Base-by-base conservation (phyloP, 2,113 vertebrate genomes). In the Cyphomyrus plagiostoma region DNA sequence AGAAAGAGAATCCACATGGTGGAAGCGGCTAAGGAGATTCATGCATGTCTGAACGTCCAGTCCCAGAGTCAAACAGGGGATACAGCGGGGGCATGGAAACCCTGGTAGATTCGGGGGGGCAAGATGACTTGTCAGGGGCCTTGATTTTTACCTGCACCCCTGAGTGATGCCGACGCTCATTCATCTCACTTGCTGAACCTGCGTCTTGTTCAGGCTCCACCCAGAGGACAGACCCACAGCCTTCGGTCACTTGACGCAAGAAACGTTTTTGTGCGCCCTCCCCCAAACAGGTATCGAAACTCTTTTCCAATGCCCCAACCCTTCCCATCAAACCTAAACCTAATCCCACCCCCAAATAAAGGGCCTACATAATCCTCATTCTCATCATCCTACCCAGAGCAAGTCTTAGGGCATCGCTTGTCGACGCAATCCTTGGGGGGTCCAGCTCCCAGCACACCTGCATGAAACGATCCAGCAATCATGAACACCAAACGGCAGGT, bases 161-260 rank as follows among this genome's bases (percentile, higher is more conserved):
- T 4, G 11, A 10, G n/a, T 26, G 4, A n/a, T 26, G n/a, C n/a
- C 4, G 62, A 26, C 3, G 0, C n/a, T 30, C n/a, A 10, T 26
- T 66, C 62, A 11, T 9, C n/a, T 77, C 70, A 77, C 26, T 26
- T 74, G 26, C 30, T 21, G 35, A 30, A 5, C 26, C 66, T 74
- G 30, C 10, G 2, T 66, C 21, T 26, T 11, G 0, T 66, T 66
- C 10, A 2, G 21, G 2, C 13, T 23, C 11, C 66, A 13, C 70
- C 13, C 30, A 39, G 70, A 7, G 70, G 3, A 42, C 42, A 42
- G 42, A 42, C 42, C 42, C 70, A 35, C 4, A 42, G 15, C 13
- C 30, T 35, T 15, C 13, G 15, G 11, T 19, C 3, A 77, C 35
- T 35, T 7, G 62, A 39, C 0, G 1, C 5, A 11, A 15, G 15